Evolutionary conservation across 2,888 invertebrate species (phyloP), one percentile per base, ranked within the genome.

Genomic region (Pseudococcus viburni): DNA sequence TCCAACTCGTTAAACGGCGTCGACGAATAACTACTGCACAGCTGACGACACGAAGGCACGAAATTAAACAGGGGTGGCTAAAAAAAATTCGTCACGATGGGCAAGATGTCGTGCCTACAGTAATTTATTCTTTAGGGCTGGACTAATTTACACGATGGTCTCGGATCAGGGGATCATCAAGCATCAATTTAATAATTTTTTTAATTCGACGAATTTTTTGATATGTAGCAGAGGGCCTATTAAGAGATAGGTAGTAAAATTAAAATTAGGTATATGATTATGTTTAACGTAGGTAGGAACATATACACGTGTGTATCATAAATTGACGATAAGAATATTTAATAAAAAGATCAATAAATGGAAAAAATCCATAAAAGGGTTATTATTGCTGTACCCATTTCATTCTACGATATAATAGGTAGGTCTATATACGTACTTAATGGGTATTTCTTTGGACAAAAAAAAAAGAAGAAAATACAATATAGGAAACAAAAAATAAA

Each of bases 21-120:
- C 46, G 42, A 42, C n/a, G 59, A 59, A 19, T 59, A 19, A 33
- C 3, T 59, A 59, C 9, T 19, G 22, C 15, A 22, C 80, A 33
- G 42, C 80, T 83, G 80, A 83, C 46, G n/a, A 17, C 46, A 46
- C 46, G 80, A 83, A 83, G 46, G 80, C 80, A 83, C 80, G 80
- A 83, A 46, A 46, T 83, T 46, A 8, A 22, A 11, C 42, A 83
- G 80, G 80, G 80, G 80, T 83, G 80, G 46, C 80, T 33, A 83
- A 83, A 83, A 33, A 33, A 46, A 19, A 64, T 64, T 22, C 64
- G 64, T 64, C 12, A n/a, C n/a, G 48, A 51, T 55, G 55, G 55
- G n/a, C 11, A 51, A 15, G 0, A 12, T 7, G 2, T n/a, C 59
- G n/a, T 17, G 4, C 26, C 26, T 33, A 33, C 26, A 33, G 26